Conservation (phyloP, 2,113 vertebrate species). For the Brachirus orientalis region DNA sequence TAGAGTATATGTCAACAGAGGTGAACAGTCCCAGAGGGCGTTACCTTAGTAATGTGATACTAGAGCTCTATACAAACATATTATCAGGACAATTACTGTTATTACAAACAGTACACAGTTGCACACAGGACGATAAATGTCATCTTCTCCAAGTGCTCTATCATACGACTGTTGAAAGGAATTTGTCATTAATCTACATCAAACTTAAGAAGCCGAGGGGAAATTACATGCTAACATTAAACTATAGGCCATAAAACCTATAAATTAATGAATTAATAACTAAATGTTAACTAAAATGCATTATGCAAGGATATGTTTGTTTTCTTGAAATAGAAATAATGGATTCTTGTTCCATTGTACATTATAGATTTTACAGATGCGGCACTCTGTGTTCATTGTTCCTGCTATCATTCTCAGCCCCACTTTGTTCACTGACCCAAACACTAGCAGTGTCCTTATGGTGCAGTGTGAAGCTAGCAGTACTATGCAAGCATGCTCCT, state of each 20-base stretch:
- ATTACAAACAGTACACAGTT: neutral
- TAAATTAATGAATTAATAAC: too few relatives aligned
- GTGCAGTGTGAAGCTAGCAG: constrained; percentile 35
- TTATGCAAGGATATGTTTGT: neutral
- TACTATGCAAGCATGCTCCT: constrained; percentile 52
- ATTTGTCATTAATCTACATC: constrained; percentile 22
- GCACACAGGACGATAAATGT: constrained; percentile 25
- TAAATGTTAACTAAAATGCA: neutral
- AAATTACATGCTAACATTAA: neutral
- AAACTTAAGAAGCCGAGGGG: neutral
- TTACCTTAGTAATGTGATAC: too few relatives aligned
- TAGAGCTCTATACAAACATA: too few relatives aligned
- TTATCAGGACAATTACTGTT: too few relatives aligned
- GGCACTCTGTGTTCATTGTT: neutral
- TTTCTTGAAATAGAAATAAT: constrained; percentile 2
- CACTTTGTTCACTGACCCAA: constrained; percentile 65
- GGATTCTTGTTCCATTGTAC: neutral
- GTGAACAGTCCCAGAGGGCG: too few relatives aligned
- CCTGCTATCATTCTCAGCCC: constrained; percentile 32
- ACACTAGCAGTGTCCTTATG: constrained; percentile 31
- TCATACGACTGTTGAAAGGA: constrained; percentile 12
- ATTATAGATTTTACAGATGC: constrained; percentile 10
- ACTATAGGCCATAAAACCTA: neutral
- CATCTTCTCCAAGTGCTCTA: constrained; percentile 23
- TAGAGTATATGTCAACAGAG: too few relatives aligned